Base-by-base conservation (phyloP, 1,140 invertebrate species). In the Brachionus asplanchnoidis region DNA sequence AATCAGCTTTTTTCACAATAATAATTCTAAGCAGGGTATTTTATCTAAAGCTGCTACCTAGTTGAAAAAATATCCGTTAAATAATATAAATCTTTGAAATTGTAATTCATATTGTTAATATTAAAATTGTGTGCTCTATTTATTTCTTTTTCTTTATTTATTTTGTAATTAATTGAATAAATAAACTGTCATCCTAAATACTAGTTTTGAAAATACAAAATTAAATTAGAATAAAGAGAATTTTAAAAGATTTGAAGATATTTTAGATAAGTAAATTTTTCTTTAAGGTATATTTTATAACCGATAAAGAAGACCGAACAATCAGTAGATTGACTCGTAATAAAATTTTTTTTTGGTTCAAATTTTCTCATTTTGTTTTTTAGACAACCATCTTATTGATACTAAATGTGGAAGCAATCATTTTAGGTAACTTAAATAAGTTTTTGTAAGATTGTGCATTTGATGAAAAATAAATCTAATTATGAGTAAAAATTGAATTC, bases 201-300 rank as follows among this genome's bases (percentile, higher is more conserved):
- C 32, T 6, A 36, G 6, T 36, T 36, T 36, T 36, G 32, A 36
- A 36, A 36, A 36, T 36, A 36, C 6, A 36, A n/a, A 36, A 36
- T 36, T 36, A 36, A 7, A 36, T 36, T 36, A 36, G 32, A 36
- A 36, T 36, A 5, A 36, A 36, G 5, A 36, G 32, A 36, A 6
- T 36, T 36, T 36, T 36, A 36, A 36, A 36, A 36, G 32, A 5
- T 6, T 36, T 36, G 32, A 36, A 6, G 32, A 36, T 36, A 5
- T 36, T 36, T 36, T 36, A 36, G 32, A 36, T 0, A 36, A 36
- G 6, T 36, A 7, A 36, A 36, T 1, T 36, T 36, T 36, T 36
- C 2, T 36, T 36, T 36, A 36, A 82, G 79, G 60, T 40, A 12
- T 82, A 65, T 82, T 42, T 82, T 11, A 82, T 82, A 23, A 82